Base-by-base conservation (phyloP, 1,140 invertebrate genomes). In the Conopomorpha cramerella region DNA sequence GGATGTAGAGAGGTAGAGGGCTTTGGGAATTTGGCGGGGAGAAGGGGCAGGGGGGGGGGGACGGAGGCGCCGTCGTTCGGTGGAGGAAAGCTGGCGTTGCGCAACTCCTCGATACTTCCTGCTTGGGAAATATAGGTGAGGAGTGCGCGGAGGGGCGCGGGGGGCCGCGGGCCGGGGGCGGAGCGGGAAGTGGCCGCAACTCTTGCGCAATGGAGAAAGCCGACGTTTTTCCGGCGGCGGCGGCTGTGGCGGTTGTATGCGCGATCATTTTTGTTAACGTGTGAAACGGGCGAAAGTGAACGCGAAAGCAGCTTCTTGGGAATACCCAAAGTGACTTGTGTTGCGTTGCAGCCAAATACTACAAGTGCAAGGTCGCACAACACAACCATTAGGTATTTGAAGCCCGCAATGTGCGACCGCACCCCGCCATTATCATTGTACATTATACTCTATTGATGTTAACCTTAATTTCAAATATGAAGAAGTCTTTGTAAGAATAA, bases 221-320 rank as follows among this genome's bases (percentile, higher is more conserved):
- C 43, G 38, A 17, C 47, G 59, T 62, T 70, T 70, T 73, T 64
- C 65, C 65, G n/a, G n/a, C n/a, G n/a, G n/a, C n/a, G n/a, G n/a
- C n/a, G n/a, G n/a, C n/a, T n/a, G n/a, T n/a, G n/a, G n/a, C n/a
- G n/a, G n/a, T n/a, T 51, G 52, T 61, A 48, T 55, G 55, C 49
- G 48, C 54, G 59, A 63, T 66, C 60, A 63, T 73, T 72, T 73
- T 70, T 59, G 65, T 70, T 55, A 68, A 70, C 56, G 65, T 70
- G 68, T 62, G 62, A 68, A 73, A 64, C 60, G 53, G 68, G 57
- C 65, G 68, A 70, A 73, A 70, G 68, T 55, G 46, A 57, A 56
- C 40, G 52, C 55, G 64, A 66, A 65, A 65, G 59, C n/a, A n/a
- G n/a, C n/a, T n/a, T n/a, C n/a, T n/a, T n/a, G n/a, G n/a, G n/a